Evolutionary conservation across 2,888 invertebrate genomes (phyloP).

Genomic region (Spodoptera exigua): DNA sequence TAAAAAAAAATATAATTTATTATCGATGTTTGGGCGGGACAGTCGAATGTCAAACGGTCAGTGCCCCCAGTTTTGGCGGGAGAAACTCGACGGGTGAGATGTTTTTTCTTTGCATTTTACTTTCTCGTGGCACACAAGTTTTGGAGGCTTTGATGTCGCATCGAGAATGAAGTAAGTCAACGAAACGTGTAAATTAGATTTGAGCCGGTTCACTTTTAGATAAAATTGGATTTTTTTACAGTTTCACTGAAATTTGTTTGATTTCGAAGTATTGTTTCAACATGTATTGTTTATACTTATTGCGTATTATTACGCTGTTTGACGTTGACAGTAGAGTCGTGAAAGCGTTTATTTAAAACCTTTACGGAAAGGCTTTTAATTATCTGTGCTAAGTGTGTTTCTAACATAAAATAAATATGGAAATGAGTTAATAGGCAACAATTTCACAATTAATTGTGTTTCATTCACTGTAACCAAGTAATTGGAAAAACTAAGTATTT

Average conservation of each 20-base stretch:
- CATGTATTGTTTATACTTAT: background rate
- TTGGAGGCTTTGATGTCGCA: slow-evolving; percentile 55
- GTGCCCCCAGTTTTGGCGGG: slow-evolving; percentile 86
- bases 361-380: no score
- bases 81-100: slow-evolving; percentile 82
- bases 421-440: no score
- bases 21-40: slow-evolving; percentile 66
- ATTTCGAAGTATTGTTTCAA: slow-evolving; percentile 12
- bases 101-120: slow-evolving; percentile 86
- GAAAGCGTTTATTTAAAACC: background rate
- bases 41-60: slow-evolving; percentile 87
- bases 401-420: no score
- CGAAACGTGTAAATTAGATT: slow-evolving; percentile 56
- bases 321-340: background rate
- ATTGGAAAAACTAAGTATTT: no score
- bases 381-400: no score
- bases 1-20: slow-evolving; percentile 14
- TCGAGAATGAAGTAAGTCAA: slow-evolving; percentile 51
- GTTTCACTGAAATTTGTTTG: slow-evolving; percentile 26
- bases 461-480: background rate
- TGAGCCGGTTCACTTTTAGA: slow-evolving; percentile 39
- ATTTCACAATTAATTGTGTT: background rate
- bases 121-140: slow-evolving; percentile 76
- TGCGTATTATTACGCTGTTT: background rate
- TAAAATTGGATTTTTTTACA: slow-evolving; percentile 12